Percentiles rank a stretch among this genome's conserved stretches.
Conservation (phyloP, 2,113 vertebrate genomes). For the Tapirus terrestris region DNA sequence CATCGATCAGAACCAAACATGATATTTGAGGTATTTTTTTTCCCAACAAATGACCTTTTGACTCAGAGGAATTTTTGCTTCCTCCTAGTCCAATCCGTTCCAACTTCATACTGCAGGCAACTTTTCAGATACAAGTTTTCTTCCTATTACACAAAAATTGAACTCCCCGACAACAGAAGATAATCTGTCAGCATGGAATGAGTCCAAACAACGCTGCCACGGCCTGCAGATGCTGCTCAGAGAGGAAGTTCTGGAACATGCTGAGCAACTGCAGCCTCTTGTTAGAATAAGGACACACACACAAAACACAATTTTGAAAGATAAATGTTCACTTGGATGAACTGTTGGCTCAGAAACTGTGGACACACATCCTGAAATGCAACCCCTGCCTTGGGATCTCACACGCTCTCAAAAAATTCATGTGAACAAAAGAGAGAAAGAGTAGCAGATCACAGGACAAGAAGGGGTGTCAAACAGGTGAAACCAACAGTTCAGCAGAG, state of each 20-base stretch:
- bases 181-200: background rate
- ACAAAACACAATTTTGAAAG: background rate
- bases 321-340: background rate
- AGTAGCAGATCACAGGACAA: background rate
- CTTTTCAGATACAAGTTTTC: background rate
- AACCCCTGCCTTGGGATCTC: background rate
- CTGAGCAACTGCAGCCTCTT: background rate
- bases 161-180: background rate
- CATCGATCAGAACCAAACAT: background rate
- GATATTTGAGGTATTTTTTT: background rate
- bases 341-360: background rate
- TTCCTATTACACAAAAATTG: background rate
- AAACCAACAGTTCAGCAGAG: background rate
- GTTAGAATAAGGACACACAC: background rate
- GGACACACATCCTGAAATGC: background rate
- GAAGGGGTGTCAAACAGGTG: background rate
- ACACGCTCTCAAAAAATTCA: background rate
- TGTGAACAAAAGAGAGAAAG: background rate
- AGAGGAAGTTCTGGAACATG: background rate
- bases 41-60: background rate
- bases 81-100: background rate
- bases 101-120: background rate
- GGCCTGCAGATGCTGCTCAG: background rate
- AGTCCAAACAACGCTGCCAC: background rate
- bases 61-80: background rate